Conservation (phyloP, 2,797 vertebrate species). For the Eulemur mongoz region DNA sequence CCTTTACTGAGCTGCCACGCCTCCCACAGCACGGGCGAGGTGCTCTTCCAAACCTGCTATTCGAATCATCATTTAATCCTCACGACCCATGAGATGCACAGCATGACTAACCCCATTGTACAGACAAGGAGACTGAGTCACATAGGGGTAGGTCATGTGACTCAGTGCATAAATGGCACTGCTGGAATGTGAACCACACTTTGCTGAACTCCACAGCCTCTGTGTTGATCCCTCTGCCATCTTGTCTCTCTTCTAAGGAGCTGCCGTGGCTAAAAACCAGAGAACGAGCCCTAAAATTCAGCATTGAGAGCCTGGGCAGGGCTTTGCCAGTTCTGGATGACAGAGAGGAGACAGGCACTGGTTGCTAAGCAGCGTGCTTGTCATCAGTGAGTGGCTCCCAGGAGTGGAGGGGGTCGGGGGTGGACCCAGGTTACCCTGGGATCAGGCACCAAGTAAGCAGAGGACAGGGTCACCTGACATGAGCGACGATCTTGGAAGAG, state of each 20-base stretch:
- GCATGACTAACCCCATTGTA: not conserved
- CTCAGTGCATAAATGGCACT: not conserved
- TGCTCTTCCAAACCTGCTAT: fast-evolving
- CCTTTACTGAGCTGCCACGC: not conserved
- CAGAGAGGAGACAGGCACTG: not conserved
- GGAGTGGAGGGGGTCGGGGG: fast-evolving
- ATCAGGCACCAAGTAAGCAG: not conserved
- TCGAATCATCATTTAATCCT: not conserved
- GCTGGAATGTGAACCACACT: not conserved
- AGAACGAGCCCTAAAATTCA: not conserved
- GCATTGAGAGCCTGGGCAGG: not conserved
- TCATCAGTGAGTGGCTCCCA: not conserved
- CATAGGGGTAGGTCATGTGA: not conserved
- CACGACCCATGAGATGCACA: no score
- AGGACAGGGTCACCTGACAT: not conserved
- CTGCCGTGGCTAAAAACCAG: not conserved
- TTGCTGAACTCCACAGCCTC: not conserved
- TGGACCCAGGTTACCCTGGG: not conserved
- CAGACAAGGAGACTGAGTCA: not conserved
- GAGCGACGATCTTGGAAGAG: not conserved
- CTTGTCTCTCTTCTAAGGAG: not conserved
- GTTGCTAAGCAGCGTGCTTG: constrained; percentile 37
- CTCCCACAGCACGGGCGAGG: fast-evolving
- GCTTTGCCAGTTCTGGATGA: not conserved
- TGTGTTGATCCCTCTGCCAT: not conserved